These are phyloP conservation scores for Dendroctonus ponderosae DNA, from an alignment of 1,140 invertebrate genomes.

Conservation along the genomic window DNA sequence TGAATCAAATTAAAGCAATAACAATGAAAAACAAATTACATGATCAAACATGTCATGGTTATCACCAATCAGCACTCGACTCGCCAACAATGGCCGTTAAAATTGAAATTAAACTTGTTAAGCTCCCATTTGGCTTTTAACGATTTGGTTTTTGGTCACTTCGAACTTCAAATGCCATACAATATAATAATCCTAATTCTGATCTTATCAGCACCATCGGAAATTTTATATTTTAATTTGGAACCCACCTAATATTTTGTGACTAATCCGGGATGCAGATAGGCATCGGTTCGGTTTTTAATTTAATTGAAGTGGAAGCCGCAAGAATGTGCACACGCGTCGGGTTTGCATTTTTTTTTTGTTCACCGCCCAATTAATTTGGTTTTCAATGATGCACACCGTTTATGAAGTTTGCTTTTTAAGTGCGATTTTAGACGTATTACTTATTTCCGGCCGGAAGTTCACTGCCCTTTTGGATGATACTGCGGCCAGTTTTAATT, in stretches of 20 bases:
- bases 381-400: slow-evolving; percentile 6
- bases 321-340: slow-evolving; percentile 8
- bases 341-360: slow-evolving; percentile 1
- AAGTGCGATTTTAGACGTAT: too few species aligned
- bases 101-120: slow-evolving; percentile 12
- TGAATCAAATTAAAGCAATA: too few species aligned
- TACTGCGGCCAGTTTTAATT: too few species aligned
- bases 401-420: neutral
- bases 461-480: neutral
- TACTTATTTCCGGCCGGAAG: neutral
- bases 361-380: slow-evolving; percentile 7
- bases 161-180: slow-evolving; percentile 1
- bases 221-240: slow-evolving; percentile 18
- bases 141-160: slow-evolving; percentile 8
- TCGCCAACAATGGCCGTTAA: slow-evolving; percentile 11
- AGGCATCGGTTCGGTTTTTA: slow-evolving; percentile 39
- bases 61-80: too few species aligned
- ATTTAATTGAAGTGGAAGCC: slow-evolving; percentile 20
- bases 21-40: too few species aligned
- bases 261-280: slow-evolving; percentile 6
- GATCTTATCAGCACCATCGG: slow-evolving; percentile 10
- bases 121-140: neutral
- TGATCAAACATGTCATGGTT: too few species aligned
- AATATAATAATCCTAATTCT: slow-evolving; percentile 9
- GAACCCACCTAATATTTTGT: slow-evolving; percentile 12